Evolutionary conservation across 2,113 vertebrate species (phyloP), one percentile per base, ranked within the genome.

Genomic region (Pluvialis apricaria): DNA sequence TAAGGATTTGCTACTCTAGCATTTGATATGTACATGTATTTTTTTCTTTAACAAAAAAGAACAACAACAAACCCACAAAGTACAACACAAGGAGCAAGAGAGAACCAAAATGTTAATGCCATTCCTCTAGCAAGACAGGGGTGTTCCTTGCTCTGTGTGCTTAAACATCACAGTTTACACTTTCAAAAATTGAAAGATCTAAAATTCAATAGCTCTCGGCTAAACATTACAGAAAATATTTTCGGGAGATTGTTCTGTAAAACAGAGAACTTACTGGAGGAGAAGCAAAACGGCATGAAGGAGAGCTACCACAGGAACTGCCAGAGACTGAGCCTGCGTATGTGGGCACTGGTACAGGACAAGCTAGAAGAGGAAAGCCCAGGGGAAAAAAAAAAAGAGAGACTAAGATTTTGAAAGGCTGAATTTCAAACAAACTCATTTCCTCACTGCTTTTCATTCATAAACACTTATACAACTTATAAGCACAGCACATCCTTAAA

Each of bases 281-380:
- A 91, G 99, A 99, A 96, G 98, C 98, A 97, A 99, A 99, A 49
- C 98, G 99, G 88, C 99, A 99, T 24, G 99, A 98, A 4, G 99
- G 99, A 44, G 99, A 99, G 96, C 98, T 99, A 73, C 99, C 98
- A 88, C 98, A 99, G 94, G 99, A 98, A 95, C 98, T 98, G 97
- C 99, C 99, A 5, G 98, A 98, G 86, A 98, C 98, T 10, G 98
- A 98, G 83, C 98, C 98, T 51, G 99, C 96, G 6, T 98, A 97
- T 2, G 97, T 98, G 68, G 99, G 99, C 86, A 99, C 99, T 3
- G 99, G 99, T 18, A 99, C 99, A 42, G 98, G 99, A 91, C 99
- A 99, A 26, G 99, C 99, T 99, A 42, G 5, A 85, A 69, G 92
- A 81, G 40, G 38, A 88, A 96, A 86, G 77, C 18, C 47, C 42